A percentile compares a stretch with the other conserved stretches of the same genome.
Evolutionary conservation across 2,113 vertebrate species (phyloP).

Genomic region (Acrocephalus arundinaceus): DNA sequence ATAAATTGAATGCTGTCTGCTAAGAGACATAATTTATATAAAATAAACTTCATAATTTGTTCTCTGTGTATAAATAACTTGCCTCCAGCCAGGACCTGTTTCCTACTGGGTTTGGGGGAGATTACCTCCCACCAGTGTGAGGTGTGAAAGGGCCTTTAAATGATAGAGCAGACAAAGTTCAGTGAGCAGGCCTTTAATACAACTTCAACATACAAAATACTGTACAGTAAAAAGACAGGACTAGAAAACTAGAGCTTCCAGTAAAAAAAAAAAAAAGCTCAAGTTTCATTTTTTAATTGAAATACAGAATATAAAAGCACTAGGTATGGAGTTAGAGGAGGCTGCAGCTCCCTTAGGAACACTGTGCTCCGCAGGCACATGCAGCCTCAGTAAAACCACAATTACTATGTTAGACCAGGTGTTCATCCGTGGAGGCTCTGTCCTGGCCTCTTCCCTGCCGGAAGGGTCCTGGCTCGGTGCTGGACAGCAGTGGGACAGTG

Average conservation of each 20-base stretch:
- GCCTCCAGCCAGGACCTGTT: not conserved
- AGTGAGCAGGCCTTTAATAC: conserved; percentile 68
- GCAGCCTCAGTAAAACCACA: not conserved
- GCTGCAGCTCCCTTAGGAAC: not conserved
- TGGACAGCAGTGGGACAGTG: not conserved
- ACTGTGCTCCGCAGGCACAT: accelerated
- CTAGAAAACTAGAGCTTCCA: conserved; percentile 75
- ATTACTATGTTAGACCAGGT: not conserved
- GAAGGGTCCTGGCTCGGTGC: not conserved
- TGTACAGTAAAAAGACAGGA: conserved; percentile 66
- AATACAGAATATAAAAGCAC: conserved; percentile 28
- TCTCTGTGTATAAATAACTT: not conserved
- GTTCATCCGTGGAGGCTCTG: not conserved
- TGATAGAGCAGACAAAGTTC: not conserved
- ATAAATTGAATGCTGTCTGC: conserved; percentile 79
- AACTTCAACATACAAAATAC: conserved; percentile 65
- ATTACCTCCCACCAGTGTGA: not conserved
- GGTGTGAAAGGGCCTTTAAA: not conserved
- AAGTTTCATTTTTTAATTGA: not conserved
- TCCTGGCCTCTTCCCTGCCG: not conserved
- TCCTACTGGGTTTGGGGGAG: not conserved
- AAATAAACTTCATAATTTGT: conserved; percentile 77
- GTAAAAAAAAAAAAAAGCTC: conserved; percentile 29
- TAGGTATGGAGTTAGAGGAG: not conserved
- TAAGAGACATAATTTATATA: conserved; percentile 81